phyloP scores from a whole-genome alignment of 1,140 invertebrate species.

The Ceratina australensis region DNA sequence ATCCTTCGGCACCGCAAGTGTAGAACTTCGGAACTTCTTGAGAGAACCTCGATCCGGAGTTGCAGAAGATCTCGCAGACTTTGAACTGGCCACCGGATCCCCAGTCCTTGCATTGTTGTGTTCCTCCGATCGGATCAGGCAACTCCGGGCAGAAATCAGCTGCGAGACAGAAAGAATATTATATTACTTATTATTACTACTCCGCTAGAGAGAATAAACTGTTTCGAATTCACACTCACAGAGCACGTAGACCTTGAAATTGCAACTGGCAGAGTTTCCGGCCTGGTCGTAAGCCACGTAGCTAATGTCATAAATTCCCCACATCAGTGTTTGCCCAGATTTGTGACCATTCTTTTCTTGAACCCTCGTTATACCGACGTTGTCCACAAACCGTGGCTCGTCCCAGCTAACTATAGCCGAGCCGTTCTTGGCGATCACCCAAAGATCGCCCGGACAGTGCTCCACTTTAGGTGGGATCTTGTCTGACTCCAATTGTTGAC shows the following conservation, averaged over 20 bases:
- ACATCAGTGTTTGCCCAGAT: constrained; percentile 94
- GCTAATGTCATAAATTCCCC: constrained; percentile 95
- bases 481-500: constrained; percentile 90
- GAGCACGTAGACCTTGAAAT: constrained; percentile 95
- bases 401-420: constrained; percentile 96
- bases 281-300: constrained; percentile 95
- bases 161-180: constrained; percentile 63
- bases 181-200: no score
- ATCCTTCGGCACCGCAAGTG: constrained; percentile 97
- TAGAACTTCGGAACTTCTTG: constrained; percentile 96
- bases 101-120: constrained; percentile 96
- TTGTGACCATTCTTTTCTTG: constrained; percentile 92
- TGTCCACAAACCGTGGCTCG: constrained; percentile 94
- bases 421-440: constrained; percentile 95
- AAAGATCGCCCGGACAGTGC: constrained; percentile 94
- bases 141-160: constrained; percentile 94
- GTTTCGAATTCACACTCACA: constrained; percentile 85
- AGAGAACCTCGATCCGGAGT: constrained; percentile 92
- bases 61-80: constrained; percentile 93
- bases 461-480: constrained; percentile 92
- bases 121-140: constrained; percentile 92
- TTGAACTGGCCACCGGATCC: constrained; percentile 97
- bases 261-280: constrained; percentile 94
- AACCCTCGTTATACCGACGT: constrained; percentile 89
- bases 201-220: no score